Conservation (phyloP, 2,888 invertebrate species). For the Biston stratarius region DNA sequence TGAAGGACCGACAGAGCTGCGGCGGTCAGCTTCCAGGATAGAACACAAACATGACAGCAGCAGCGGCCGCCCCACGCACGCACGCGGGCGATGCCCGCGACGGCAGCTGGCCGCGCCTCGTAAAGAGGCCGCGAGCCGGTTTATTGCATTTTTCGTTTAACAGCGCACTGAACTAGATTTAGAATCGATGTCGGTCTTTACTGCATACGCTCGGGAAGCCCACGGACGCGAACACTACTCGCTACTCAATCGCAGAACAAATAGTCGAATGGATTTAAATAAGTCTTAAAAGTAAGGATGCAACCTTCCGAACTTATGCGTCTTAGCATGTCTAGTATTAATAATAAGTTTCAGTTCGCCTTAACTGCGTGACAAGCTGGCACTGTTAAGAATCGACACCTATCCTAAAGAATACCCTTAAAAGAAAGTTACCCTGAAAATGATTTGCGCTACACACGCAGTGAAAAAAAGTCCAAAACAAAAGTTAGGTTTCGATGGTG, state of each 20-base stretch:
- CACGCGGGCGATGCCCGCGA: not conserved
- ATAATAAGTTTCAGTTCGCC: too few species aligned
- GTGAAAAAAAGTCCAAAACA: not conserved
- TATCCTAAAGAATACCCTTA: too few species aligned
- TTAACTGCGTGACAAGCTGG: too few species aligned
- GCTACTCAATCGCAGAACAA: not conserved
- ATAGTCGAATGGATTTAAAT: not conserved
- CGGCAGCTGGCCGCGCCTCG: not conserved
- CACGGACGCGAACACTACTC: not conserved
- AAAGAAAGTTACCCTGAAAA: too few species aligned
- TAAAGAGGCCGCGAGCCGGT: conserved; percentile 34
- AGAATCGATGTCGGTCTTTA: conserved; percentile 45
- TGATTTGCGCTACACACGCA: too few species aligned
- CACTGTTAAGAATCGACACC: too few species aligned
- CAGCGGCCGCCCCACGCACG: not conserved
- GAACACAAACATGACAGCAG: not conserved
- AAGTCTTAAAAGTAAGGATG: too few species aligned
- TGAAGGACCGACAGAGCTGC: too few species aligned
- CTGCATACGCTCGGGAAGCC: conserved; percentile 8
- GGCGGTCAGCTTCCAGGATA: too few species aligned
- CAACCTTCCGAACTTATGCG: too few species aligned
- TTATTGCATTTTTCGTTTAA: conserved; percentile 71
- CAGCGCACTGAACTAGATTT: conserved; percentile 67
- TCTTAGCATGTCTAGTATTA: too few species aligned
- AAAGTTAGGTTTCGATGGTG: too few species aligned